Base-by-base conservation (phyloP, 1,140 invertebrate species). In the Samia ricini region DNA sequence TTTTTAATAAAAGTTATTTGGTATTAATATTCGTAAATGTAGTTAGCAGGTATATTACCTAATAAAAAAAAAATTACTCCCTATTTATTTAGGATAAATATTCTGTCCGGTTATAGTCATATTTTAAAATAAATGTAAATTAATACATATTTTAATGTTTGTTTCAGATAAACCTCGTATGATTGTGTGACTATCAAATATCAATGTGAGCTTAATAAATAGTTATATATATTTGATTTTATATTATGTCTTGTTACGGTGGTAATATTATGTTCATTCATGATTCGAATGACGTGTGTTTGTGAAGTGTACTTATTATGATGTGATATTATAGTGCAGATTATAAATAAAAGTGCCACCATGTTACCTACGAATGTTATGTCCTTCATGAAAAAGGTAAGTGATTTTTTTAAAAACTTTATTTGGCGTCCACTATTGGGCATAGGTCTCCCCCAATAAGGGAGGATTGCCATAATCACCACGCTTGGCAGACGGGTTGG, bases 361-460 rank as follows among this genome's bases (percentile, higher is more conserved):
- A 95, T 95, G 95, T 92, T 95, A 92, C 94, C 94, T 69, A 94
- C 94, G 66, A 95, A 95, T 83, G 94, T 95, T 70, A 94, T 95
- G 93, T 95, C 94, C 71, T 95, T 95, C 85, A 94, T 96, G 93
- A 96, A 95, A 79, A 96, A 95, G 94, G 95, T 96, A 80, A 92
- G 92, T 88, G 48, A 54, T 29, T 7, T 19, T 24, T 24, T 56
- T 2, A 10, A 36, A 42, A 3, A 15, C 3, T 52, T 15, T 20
- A n/a, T n/a, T n/a, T n/a, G n/a, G n/a, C 20, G 20, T 52, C 8
- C 23, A 21, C 1, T 22, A n/a, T n/a, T n/a, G n/a, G n/a, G n/a
- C n/a, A n/a, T n/a, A n/a, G n/a, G n/a, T n/a, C n/a, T n/a, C n/a
- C n/a, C n/a, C n/a, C n/a, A n/a, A n/a, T n/a, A n/a, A n/a, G n/a